Conservation (phyloP, 1,140 invertebrate species). For the Pseudachorutes palmiensis region DNA sequence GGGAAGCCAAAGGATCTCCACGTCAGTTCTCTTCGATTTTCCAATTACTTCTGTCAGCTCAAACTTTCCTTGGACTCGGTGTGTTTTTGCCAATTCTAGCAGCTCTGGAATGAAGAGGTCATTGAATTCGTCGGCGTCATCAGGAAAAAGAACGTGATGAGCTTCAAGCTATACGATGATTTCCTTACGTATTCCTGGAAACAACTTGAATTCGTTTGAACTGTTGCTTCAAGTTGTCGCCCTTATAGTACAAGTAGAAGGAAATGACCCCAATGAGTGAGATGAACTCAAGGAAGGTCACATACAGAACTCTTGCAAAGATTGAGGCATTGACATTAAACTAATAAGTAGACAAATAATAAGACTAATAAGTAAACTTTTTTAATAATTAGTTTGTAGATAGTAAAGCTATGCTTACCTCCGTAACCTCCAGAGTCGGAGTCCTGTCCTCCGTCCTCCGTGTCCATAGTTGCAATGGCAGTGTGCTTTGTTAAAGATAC, state of each 20-base stretch:
- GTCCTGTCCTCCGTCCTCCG: slow-evolving; percentile 69
- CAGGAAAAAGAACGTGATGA: too few species aligned
- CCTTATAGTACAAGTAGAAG: slow-evolving; percentile 63
- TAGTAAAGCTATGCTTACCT: slow-evolving; percentile 45
- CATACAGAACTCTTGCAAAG: slow-evolving; percentile 63
- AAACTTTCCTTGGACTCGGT: too few species aligned
- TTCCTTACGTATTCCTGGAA: slow-evolving; percentile 22
- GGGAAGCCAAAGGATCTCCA: too few species aligned
- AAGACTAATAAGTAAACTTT: too few species aligned
- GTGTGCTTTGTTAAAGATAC: slow-evolving; percentile 88
- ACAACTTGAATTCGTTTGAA: slow-evolving; percentile 41
- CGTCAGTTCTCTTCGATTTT: too few species aligned
- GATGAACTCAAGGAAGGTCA: slow-evolving; percentile 74
- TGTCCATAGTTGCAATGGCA: slow-evolving; percentile 91
- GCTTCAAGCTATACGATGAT: too few species aligned
- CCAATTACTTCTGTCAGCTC: too few species aligned
- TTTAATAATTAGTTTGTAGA: too few species aligned
- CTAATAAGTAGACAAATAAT: too few species aligned
- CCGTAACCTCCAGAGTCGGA: slow-evolving; percentile 75
- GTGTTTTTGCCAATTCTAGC: too few species aligned
- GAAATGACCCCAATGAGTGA: slow-evolving; percentile 56
- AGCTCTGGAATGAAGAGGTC: too few species aligned
- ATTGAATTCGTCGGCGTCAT: too few species aligned
- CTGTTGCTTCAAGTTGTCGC: slow-evolving; percentile 55
- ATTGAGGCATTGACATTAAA: slow-evolving; percentile 46